phyloP scores from a whole-genome alignment of 2,888 invertebrate species.

The Himalopsyche anomala region DNA sequence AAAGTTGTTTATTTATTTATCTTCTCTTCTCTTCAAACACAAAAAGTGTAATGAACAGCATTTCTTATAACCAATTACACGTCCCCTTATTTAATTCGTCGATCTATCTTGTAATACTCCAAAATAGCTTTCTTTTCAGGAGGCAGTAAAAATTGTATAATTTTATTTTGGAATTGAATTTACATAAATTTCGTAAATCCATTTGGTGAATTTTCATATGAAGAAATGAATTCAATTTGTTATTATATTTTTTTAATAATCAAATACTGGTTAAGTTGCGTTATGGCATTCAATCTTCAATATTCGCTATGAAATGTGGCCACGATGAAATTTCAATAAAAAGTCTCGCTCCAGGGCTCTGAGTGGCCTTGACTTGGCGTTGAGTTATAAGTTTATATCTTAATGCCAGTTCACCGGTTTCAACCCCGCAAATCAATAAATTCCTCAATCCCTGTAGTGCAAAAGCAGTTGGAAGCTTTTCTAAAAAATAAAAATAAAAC shows the following conservation, averaged over 20 bases:
- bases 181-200: too few species aligned
- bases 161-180: too few species aligned
- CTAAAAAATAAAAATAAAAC: conserved; percentile 67
- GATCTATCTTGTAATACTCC: too few species aligned
- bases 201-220: too few species aligned
- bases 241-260: too few species aligned
- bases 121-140: too few species aligned
- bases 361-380: conserved; percentile 71
- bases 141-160: too few species aligned
- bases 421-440: conserved; percentile 73
- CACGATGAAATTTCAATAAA: conserved; percentile 74
- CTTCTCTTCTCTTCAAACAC: not conserved
- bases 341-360: conserved; percentile 74
- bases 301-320: conserved; percentile 68
- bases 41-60: too few species aligned
- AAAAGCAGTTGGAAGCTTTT: conserved; percentile 69
- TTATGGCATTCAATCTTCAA: not conserved
- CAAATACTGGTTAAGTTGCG: too few species aligned
- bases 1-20: not conserved
- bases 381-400: conserved; percentile 73
- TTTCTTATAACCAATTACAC: too few species aligned
- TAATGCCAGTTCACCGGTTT: conserved; percentile 70
- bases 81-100: too few species aligned
- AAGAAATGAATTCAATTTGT: too few species aligned
- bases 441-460: conserved; percentile 71